These are phyloP conservation scores for Bubo bubo DNA, from an alignment of 2,113 vertebrate species.

Conservation along the genomic window DNA sequence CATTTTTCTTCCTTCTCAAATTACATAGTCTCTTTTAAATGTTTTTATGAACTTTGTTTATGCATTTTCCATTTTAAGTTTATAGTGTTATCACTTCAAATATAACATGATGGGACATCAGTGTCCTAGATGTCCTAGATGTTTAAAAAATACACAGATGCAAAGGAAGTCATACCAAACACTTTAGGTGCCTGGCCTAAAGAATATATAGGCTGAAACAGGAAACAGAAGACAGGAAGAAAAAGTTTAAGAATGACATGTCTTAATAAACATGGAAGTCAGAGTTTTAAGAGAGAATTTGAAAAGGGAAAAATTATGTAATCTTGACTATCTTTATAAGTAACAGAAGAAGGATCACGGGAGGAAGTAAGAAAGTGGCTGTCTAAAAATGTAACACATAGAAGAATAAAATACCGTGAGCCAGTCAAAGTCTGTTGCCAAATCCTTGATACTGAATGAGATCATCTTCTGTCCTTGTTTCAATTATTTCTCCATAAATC, in stretches of 20 bases:
- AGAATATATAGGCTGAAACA: background rate
- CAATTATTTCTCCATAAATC: slow-evolving; percentile 5
- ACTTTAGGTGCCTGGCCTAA: background rate
- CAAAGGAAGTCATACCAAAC: background rate
- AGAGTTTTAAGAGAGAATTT: background rate
- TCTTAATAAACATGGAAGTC: background rate
- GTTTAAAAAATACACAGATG: background rate
- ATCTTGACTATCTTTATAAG: background rate
- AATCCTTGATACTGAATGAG: background rate
- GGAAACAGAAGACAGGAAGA: background rate
- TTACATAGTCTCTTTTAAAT: background rate
- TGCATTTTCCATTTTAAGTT: background rate
- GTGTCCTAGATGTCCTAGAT: too few species aligned
- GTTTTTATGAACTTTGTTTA: background rate
- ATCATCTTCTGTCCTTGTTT: background rate
- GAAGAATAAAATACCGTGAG: background rate
- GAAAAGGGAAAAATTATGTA: background rate
- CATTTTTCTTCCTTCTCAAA: background rate
- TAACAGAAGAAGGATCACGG: background rate
- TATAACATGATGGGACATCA: background rate
- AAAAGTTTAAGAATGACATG: background rate
- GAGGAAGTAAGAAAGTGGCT: background rate
- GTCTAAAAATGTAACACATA: background rate
- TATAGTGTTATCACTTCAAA: background rate
- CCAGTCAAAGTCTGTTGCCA: background rate